Evolutionary conservation across 2,113 vertebrate species (phyloP), one percentile per base, ranked within the genome.

Genomic region (Jaculus jaculus): DNA sequence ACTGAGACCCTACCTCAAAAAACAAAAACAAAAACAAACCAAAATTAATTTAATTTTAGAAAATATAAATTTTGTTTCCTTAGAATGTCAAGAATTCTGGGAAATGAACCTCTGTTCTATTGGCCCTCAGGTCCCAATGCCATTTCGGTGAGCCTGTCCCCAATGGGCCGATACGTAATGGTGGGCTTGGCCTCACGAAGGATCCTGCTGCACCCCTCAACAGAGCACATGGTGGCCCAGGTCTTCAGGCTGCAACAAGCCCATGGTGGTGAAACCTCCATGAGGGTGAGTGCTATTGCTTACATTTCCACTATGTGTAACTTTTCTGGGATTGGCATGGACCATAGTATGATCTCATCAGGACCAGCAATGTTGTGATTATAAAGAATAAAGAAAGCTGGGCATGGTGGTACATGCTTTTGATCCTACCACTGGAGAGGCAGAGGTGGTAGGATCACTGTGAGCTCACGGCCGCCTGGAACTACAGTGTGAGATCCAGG

Each of bases 171-270:
- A 68, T 99, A 99, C 0, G 99, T 99, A 18, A 99, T 99, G 99
- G 99, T 99, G 66, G 99, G 99, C 61, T 96, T 99, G 97, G 99
- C 99, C 92, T 99, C 99, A 12, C 98, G 99, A 42, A 98, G 99
- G 86, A 99, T 99, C 97, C 98, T 99, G 84, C 98, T 99, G 95
- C 99, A 99, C 93, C 99, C 99, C 74, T 99, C 99, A 97, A 99
- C 99, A 10, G 99, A 99, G 98, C 99, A 99, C 98, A 99, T 99
- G 99, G 99, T 99, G 96, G 99, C 99, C 82, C 99, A 99, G 97
- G 99, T 99, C 97, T 99, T 99, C 99, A 99, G 99, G 74, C 98
- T 99, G 94, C 99, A 99, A 91, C 99, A 99, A 95, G 99, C 99
- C 1, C 99, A 99, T 0, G 99, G 99, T 81, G 99, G 99, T 79